Percentiles rank a stretch among this genome's conserved stretches.
Evolutionary conservation across 2,888 invertebrate genomes (phyloP).

Genomic region (Pycnomerus fuliginosus): DNA sequence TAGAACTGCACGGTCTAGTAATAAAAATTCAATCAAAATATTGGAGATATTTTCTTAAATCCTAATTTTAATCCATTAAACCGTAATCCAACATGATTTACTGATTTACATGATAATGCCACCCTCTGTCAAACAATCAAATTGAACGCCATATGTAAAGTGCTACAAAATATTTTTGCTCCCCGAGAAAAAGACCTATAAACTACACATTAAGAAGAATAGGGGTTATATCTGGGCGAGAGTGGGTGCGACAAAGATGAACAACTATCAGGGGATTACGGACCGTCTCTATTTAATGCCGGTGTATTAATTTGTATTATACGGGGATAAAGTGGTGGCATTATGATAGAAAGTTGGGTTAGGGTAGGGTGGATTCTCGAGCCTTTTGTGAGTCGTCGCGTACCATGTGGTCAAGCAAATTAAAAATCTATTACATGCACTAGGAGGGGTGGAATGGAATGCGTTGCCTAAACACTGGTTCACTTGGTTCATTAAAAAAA

Average conservation of each 20-base stretch:
- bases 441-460: no score
- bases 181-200: conserved; percentile 8
- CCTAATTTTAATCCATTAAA: not conserved
- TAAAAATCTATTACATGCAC: conserved; percentile 53
- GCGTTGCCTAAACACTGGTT: no score
- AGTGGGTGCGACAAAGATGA: conserved; percentile 23
- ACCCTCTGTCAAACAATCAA: conserved; percentile 22
- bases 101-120: conserved; percentile 15
- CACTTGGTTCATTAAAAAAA: no score
- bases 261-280: conserved; percentile 39
- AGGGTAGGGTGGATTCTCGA: conserved; percentile 34
- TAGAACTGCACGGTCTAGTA: no score
- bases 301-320: conserved; percentile 53
- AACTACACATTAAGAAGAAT: conserved; percentile 6
- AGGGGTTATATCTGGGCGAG: conserved; percentile 4
- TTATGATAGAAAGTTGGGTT: conserved; percentile 48
- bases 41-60: not conserved
- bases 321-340: conserved; percentile 50
- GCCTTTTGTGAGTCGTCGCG: conserved; percentile 38
- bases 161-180: conserved; percentile 42
- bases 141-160: conserved; percentile 47
- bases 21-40: no score
- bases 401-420: conserved; percentile 53
- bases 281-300: conserved; percentile 50
- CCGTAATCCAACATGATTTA: not conserved